phyloP scores from a whole-genome alignment of 2,113 vertebrate species.

The Petaurus breviceps region DNA sequence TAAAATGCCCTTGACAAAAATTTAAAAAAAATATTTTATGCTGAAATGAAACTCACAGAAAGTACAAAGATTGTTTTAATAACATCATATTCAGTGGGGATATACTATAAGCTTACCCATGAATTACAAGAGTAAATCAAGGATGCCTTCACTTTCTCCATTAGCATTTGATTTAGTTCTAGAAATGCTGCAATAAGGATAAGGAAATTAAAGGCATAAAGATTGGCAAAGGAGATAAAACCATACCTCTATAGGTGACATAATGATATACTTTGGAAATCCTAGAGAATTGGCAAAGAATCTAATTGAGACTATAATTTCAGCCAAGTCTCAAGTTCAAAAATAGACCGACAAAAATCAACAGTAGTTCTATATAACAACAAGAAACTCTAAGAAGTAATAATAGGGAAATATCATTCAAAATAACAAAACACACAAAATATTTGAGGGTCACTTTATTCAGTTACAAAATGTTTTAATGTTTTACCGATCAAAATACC shows the following conservation, averaged over 20 bases:
- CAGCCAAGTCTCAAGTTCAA: neutral
- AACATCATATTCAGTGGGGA: neutral
- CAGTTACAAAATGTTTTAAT: neutral
- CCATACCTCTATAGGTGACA: neutral
- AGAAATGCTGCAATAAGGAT: neutral
- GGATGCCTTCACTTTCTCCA: neutral
- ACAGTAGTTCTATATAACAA: neutral
- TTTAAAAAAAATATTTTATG: neutral
- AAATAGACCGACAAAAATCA: neutral
- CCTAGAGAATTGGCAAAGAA: neutral
- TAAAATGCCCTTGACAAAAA: neutral
- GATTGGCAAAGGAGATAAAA: neutral
- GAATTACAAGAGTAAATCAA: neutral
- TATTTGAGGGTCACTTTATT: neutral
- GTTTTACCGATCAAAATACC: neutral
- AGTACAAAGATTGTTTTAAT: neutral
- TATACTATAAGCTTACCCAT: neutral
- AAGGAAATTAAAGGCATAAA: neutral
- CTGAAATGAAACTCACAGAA: neutral
- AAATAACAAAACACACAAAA: neutral
- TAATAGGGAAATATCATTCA: neutral
- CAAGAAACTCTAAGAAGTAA: neutral
- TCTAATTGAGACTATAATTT: neutral
- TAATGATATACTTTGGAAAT: neutral
- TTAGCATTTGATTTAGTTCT: neutral